Base-by-base conservation (phyloP, 2,797 vertebrate genomes). In the Coregonus suidteri region DNA sequence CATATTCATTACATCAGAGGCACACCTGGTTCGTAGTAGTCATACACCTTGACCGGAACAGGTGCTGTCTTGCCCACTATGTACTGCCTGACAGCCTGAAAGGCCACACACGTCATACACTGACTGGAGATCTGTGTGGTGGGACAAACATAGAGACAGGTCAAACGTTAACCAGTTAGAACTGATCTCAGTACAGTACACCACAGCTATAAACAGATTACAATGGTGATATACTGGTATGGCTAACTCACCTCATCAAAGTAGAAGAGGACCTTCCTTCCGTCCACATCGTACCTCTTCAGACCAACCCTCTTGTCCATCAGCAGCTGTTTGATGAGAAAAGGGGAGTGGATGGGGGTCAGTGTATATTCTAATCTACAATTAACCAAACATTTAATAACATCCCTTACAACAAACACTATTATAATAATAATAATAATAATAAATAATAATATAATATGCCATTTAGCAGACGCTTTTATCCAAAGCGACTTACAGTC, bases 11-110 rank as follows among this genome's bases (percentile, higher is more conserved):
- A 80, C 79, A 88, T 76, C 76, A 79, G 78, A 88, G 76, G 79
- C 91, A 85, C 89, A 98, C 97, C 96, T 93, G 96, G 97, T 91
- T 98, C 96, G 0, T 98, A 98, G 93, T 97, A 98, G 90, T 98
- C 97, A 0, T 97, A 98, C 77, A 98, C 95, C 74, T 95, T 96
- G 90, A 97, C 94, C 0, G 97, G 96, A 84, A 97, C 95, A 2
- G 97, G 96, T 1, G 97, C 96, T 0, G 96, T 98, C 92, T 97
- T 97, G 87, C 97, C 97, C 75, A 98, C 96, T 11, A 98, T 95
- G 80, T 96, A 96, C 86, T 98, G 96, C 75, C 97, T 93, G 88
- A 96, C 92, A 51, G 96, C 96, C 82, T 94, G 94, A 80, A 98
- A 96, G 84, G 91, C 93, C 56, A 98, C 95, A 82, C 97, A 98